Percentiles rank a stretch among this genome's conserved stretches.
Conservation (phyloP, 2,888 invertebrate genomes). For the Meloe dianella region DNA sequence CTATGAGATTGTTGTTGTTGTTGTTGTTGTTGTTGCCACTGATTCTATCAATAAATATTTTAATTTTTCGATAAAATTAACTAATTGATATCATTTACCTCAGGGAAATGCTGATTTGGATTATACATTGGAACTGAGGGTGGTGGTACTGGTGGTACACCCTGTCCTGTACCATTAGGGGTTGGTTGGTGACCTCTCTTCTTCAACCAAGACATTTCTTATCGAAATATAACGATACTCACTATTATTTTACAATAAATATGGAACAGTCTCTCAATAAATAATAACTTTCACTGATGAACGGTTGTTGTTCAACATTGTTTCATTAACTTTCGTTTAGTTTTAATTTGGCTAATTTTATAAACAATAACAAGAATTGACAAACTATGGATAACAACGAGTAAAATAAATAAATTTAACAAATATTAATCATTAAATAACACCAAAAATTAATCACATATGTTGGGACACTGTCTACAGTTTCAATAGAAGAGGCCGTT, state of each 20-base stretch:
- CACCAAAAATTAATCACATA: constrained; percentile 1
- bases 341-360: not conserved
- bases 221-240: not conserved
- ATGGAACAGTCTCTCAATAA: not conserved
- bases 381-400: not conserved
- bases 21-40: constrained; percentile 60
- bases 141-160: constrained; percentile 45
- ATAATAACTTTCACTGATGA: constrained; percentile 13
- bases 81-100: constrained; percentile 44
- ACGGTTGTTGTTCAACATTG: constrained; percentile 12
- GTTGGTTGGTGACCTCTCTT: constrained; percentile 50
- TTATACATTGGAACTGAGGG: constrained; percentile 56
- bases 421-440: not conserved
- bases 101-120: constrained; percentile 57
- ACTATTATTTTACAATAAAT: not conserved
- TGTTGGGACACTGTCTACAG: not conserved
- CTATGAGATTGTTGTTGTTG: constrained; percentile 48
- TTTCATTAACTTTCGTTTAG: not conserved
- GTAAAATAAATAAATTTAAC: not conserved
- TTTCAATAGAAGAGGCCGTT: not conserved
- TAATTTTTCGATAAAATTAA: not conserved
- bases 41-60: constrained; percentile 41
- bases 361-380: not conserved
- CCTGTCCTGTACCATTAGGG: constrained; percentile 42
- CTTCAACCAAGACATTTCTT: constrained; percentile 57